phyloP scores from a whole-genome alignment of 2,797 vertebrate genomes.

The Centroberyx gerrardi region DNA sequence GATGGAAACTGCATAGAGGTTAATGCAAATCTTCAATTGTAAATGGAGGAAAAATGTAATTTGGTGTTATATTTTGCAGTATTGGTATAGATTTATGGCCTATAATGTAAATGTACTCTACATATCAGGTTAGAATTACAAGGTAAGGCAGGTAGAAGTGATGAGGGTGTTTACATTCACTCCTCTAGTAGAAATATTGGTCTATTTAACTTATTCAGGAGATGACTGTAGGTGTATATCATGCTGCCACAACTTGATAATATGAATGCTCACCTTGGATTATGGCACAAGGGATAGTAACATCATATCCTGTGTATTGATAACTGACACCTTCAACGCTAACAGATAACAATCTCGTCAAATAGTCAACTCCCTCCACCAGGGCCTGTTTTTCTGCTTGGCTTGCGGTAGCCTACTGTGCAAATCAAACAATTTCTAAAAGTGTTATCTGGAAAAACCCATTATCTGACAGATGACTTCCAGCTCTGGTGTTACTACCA shows the following conservation, averaged over 20 bases:
- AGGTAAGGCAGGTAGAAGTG: neutral
- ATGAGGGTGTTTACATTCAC: neutral
- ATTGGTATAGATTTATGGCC: neutral
- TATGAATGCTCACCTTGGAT: no score
- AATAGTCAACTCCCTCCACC: neutral
- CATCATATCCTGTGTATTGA: no score
- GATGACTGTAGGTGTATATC: no score
- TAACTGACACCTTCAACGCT: neutral
- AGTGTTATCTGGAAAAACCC: constrained; percentile 47
- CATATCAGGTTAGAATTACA: neutral
- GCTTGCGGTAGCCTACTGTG: constrained; percentile 27
- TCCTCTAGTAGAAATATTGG: neutral
- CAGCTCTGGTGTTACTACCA: constrained; percentile 56
- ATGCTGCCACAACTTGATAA: neutral
- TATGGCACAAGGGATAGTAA: no score
- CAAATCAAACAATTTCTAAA: constrained; percentile 53
- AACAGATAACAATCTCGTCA: constrained; percentile 7
- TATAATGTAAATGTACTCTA: neutral
- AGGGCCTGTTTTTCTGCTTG: constrained; percentile 19
- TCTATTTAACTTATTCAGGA: neutral
- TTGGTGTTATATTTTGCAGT: neutral
- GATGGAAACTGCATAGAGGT: neutral
- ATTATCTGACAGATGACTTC: constrained; percentile 46
- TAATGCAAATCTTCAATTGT: neutral
- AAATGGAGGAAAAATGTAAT: constrained; percentile 3